Percentiles rank a stretch among this genome's conserved stretches.
phyloP scores from a whole-genome alignment of 1,140 invertebrate species.

The Drosophila tropicalis region DNA sequence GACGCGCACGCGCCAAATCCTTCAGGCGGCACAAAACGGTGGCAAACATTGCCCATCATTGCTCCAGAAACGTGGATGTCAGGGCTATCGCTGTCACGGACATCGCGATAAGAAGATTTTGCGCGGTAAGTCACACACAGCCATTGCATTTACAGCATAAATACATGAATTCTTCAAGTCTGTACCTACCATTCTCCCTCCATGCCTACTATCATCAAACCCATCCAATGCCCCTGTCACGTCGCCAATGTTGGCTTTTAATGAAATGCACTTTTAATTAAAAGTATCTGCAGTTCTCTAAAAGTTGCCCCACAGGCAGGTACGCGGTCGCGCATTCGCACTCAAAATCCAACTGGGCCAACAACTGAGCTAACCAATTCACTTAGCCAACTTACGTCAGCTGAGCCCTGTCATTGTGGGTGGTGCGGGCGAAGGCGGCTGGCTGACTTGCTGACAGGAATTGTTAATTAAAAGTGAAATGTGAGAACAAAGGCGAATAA shows the following conservation, averaged over 20 bases:
- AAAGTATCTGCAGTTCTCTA: constrained; percentile 36
- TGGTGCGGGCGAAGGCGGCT: not conserved
- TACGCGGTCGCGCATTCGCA: constrained; percentile 30
- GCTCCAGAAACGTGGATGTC: constrained; percentile 89
- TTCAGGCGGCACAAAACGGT: constrained; percentile 88
- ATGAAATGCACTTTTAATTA: constrained; percentile 59
- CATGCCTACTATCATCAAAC: not conserved
- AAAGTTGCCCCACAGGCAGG: constrained; percentile 23
- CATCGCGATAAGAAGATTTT: constrained; percentile 87
- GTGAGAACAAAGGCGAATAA: constrained; percentile 14
- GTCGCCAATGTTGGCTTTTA: constrained; percentile 22
- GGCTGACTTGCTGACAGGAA: constrained; percentile 4
- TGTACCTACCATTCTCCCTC: too few species aligned
- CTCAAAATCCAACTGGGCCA: constrained; percentile 7
- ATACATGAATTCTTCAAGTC: not conserved
- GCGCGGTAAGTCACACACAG: constrained; percentile 86
- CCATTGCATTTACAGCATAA: not conserved
- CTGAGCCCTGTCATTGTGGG: constrained; percentile 3
- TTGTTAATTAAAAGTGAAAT: constrained; percentile 40
- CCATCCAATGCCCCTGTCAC: not conserved
- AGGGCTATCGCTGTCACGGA: constrained; percentile 88
- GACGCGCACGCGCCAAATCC: constrained; percentile 86
- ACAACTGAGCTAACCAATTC: constrained; percentile 1
- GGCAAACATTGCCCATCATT: constrained; percentile 90
- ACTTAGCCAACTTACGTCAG: constrained; percentile 11